Evolutionary conservation across 2,113 vertebrate species (phyloP).

Genomic region (Gambusia holbrooki): DNA sequence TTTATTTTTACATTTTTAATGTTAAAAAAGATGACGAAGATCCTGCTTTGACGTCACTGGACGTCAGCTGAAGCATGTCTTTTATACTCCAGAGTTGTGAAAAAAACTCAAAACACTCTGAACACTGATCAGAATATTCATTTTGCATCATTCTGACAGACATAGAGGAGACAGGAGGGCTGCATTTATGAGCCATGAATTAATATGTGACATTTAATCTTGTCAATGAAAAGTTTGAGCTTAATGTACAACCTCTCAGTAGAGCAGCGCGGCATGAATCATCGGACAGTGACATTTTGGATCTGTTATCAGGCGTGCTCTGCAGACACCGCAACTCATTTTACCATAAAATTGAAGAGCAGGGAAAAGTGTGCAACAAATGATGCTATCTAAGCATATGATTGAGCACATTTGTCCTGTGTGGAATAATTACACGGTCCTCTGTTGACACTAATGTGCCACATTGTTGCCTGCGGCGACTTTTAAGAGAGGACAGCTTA

Average conservation of each 20-base stretch:
- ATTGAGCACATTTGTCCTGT: conserved; percentile 53
- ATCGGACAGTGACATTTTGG: conserved; percentile 52
- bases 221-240: conserved; percentile 46
- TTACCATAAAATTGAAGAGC: conserved; percentile 34
- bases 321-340: conserved; percentile 45
- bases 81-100: conserved; percentile 6
- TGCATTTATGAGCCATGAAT: conserved; percentile 44
- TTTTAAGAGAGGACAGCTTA: conserved; percentile 37
- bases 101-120: not conserved
- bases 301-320: conserved; percentile 51
- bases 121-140: conserved; percentile 29
- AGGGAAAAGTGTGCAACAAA: conserved; percentile 21
- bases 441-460: conserved; percentile 39
- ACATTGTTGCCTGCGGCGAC: conserved; percentile 28
- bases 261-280: conserved; percentile 46
- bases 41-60: conserved; percentile 9
- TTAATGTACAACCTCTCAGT: conserved; percentile 48
- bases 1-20: not conserved
- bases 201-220: conserved; percentile 55
- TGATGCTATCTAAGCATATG: conserved; percentile 55
- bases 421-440: conserved; percentile 48
- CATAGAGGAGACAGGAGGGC: not conserved
- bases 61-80: conserved; percentile 10
- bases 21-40: not conserved
- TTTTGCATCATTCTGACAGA: conserved; percentile 27